A percentile compares a stretch with the other conserved stretches of the same genome.
phyloP scores from a whole-genome alignment of 1,140 invertebrate genomes.

The Pantala flavescens region DNA sequence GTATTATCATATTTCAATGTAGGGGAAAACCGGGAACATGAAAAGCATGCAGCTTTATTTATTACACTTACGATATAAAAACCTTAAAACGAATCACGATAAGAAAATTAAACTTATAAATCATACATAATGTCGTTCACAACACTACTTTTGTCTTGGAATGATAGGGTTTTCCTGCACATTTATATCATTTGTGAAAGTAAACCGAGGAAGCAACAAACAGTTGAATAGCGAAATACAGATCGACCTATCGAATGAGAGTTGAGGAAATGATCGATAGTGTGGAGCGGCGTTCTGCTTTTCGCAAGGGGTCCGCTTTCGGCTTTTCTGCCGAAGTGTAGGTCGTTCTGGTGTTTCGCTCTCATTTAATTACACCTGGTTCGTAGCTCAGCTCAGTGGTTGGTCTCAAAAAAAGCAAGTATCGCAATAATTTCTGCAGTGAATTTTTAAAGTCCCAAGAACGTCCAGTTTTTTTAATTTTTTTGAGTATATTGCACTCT shows the following conservation, averaged over 20 bases:
- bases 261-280: not conserved
- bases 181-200: not conserved
- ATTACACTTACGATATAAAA: not conserved
- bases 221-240: not conserved
- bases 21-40: not conserved
- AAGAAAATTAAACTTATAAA: not conserved
- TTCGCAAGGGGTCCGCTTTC: not conserved
- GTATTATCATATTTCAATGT: not conserved
- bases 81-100: not conserved
- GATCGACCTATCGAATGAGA: not conserved
- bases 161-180: not conserved
- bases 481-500: too few species aligned
- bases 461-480: too few species aligned
- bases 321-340: not conserved
- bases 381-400: too few species aligned
- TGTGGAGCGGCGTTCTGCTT: not conserved
- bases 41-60: slow-evolving; percentile 2
- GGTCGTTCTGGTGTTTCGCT: not conserved
- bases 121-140: not conserved
- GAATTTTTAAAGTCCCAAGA: too few species aligned
- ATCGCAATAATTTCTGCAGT: too few species aligned
- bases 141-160: not conserved
- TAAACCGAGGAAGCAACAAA: not conserved
- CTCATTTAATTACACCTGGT: too few species aligned
- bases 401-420: too few species aligned